These are phyloP conservation scores for Podiceps cristatus DNA, from an alignment of 2,113 vertebrate genomes.

Conservation along the genomic window DNA sequence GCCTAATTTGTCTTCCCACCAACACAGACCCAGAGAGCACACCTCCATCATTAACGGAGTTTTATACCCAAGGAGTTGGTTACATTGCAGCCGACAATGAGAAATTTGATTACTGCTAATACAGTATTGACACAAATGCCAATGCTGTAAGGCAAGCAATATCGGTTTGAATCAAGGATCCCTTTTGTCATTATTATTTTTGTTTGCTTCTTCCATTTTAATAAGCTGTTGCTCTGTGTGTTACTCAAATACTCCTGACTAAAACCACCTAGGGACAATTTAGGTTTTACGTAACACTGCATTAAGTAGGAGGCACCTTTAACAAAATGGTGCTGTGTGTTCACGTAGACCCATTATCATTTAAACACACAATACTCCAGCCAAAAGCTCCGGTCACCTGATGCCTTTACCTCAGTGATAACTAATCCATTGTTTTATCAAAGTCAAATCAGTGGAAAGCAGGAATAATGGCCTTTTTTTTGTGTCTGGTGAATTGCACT, in stretches of 20 bases:
- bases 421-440: not conserved
- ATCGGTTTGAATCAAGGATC: not conserved
- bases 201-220: not conserved
- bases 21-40: not conserved
- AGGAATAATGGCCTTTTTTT: not conserved
- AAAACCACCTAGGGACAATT: not conserved
- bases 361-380: not conserved
- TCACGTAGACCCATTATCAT: not conserved
- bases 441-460: not conserved
- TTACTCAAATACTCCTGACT: not conserved
- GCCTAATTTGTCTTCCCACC: slow-evolving; percentile 39
- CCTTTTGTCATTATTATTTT: slow-evolving; percentile 14
- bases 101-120: slow-evolving; percentile 32
- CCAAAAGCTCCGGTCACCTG: not conserved
- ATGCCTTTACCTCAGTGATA: slow-evolving; percentile 5
- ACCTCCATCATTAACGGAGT: slow-evolving; percentile 44
- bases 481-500: not conserved
- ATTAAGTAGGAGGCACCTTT: not conserved
- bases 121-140: slow-evolving; percentile 11
- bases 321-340: not conserved
- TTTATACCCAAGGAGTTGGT: not conserved
- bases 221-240: not conserved
- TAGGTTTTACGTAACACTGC: not conserved
- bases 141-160: not conserved
- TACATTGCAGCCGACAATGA: slow-evolving; percentile 42